A percentile compares a stretch with the other conserved stretches of the same genome.
Conservation (phyloP, 1,140 invertebrate species). For the Maniola jurtina region DNA sequence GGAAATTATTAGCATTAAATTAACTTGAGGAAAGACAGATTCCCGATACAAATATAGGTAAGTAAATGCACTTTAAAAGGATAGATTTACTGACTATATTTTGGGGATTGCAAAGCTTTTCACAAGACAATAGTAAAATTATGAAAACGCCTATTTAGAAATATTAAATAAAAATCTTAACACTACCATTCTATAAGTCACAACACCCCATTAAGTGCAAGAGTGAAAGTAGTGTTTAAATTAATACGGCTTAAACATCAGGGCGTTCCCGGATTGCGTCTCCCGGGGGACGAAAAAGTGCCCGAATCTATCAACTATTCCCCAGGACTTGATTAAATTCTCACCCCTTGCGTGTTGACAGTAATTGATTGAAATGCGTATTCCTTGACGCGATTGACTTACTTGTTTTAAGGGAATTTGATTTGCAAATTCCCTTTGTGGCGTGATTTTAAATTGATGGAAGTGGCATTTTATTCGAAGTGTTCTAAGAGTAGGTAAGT, state of each 20-base stretch:
- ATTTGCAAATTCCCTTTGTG: conserved; percentile 8
- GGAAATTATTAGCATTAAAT: too few species aligned
- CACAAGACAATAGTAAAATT: too few species aligned
- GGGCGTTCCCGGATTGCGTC: conserved; percentile 64
- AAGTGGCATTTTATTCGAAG: neutral
- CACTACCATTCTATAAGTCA: conserved; percentile 19
- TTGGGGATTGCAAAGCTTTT: too few species aligned
- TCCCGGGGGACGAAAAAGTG: conserved; percentile 65
- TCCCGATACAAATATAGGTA: too few species aligned
- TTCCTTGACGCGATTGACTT: conserved; percentile 50
- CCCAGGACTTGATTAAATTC: conserved; percentile 71
- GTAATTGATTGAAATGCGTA: conserved; percentile 71
- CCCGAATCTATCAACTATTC: conserved; percentile 60
- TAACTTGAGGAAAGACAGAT: too few species aligned
- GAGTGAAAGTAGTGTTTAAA: conserved; percentile 71
- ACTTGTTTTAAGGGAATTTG: conserved; percentile 24
- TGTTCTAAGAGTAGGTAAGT: too few species aligned
- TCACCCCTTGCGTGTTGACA: conserved; percentile 72
- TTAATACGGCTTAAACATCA: conserved; percentile 64
- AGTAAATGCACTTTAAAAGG: too few species aligned
- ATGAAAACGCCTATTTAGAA: neutral
- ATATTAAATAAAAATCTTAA: conserved; percentile 1
- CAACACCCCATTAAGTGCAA: conserved; percentile 38
- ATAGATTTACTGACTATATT: too few species aligned
- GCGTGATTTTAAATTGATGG: neutral